Evolutionary conservation across 2,113 vertebrate species (phyloP).

Genomic region (Eurypyga helias): DNA sequence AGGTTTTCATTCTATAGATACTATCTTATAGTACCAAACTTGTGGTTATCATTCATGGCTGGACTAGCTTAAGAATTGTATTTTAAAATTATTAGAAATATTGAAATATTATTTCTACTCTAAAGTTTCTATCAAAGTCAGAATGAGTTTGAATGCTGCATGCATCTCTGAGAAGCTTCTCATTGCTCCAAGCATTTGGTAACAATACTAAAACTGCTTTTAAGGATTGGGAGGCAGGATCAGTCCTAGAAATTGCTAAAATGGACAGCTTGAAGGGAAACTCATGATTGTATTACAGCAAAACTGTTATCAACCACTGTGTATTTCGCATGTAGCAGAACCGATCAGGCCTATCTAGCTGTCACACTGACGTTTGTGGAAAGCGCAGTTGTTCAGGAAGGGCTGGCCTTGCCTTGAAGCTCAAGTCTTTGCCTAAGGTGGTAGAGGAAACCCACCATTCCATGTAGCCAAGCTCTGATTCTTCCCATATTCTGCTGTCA

Average conservation of each 20-base stretch:
- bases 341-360: not conserved
- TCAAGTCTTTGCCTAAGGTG: not conserved
- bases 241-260: not conserved
- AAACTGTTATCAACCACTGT: not conserved
- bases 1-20: not conserved
- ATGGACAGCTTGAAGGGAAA: not conserved
- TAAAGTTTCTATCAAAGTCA: not conserved
- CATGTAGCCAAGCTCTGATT: accelerated
- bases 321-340: not conserved
- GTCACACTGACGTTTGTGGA: accelerated
- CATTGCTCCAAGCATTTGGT: not conserved
- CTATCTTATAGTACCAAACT: not conserved
- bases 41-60: not conserved
- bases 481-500: not conserved
- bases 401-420: not conserved
- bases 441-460: accelerated
- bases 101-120: not conserved
- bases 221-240: not conserved
- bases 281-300: not conserved
- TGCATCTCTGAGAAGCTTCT: not conserved
- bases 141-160: not conserved
- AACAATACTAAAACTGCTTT: not conserved
- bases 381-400: not conserved
- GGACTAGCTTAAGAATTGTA: not conserved
- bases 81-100: not conserved